Base-by-base conservation (phyloP, 2,888 invertebrate genomes). In the Cephonodes hylas region DNA sequence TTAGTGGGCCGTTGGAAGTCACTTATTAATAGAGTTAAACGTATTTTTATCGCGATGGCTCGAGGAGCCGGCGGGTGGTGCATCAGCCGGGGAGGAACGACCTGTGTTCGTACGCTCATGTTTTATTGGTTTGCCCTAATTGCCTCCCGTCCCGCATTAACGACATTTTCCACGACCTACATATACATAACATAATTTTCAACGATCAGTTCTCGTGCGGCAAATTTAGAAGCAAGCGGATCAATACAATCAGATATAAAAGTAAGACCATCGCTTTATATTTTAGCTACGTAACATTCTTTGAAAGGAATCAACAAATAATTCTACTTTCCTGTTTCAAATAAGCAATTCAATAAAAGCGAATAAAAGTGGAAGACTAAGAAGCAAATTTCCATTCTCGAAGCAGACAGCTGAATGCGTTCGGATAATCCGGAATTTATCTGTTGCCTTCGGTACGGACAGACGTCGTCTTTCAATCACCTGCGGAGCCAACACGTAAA, bases 101-200 rank as follows among this genome's bases (percentile, higher is more conserved):
- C 77, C 81, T 77, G 79, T 76, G 80, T 75, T 82, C 72, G 76
- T 77, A 80, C 80, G 81, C 76, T 82, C 71, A 79, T 80, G 77
- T 85, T 89, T 89, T 87, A 90, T 87, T 86, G 82, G 84, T 75
- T 81, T 82, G 86, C 75, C 86, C 86, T 88, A 89, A 89, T 90
- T 90, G 85, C 85, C 83, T 81, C 76, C 81, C 82, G 82, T 77
- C 79, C 83, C 79, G 80, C 79, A 83, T 81, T 84, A 85, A 83
- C 83, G 77, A 82, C 80, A 77, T 81, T 81, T 77, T 73, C 81
- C 76, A 75, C 81, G 84, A 85, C 86, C 86, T 84, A 86, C 77
- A 84, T 85, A 69, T 61, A 66, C 60, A 61, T 56, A 64, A 61
- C 58, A 66, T 63, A 59, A 65, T 66, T 67, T 67, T 67, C 64